phyloP scores from a whole-genome alignment of 2,113 vertebrate species.

The Cygnus buccinator region DNA sequence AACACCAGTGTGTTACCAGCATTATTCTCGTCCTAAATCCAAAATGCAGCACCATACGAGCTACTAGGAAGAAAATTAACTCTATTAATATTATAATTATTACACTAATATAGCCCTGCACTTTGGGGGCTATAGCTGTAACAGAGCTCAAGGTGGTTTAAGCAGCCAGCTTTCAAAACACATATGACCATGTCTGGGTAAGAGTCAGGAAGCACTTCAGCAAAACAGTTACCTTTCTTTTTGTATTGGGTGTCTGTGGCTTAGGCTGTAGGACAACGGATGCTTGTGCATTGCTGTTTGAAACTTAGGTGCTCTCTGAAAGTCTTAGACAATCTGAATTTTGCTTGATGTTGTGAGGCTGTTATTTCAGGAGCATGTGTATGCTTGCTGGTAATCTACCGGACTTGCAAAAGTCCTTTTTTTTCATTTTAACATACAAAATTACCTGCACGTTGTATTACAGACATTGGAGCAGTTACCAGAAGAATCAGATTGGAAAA shows the following conservation, averaged over 20 bases:
- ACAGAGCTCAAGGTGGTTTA: background rate
- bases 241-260: fast-evolving
- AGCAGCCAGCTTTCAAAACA: background rate
- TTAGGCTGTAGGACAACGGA: background rate
- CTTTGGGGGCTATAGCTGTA: background rate
- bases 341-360: background rate
- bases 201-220: background rate
- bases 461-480: background rate
- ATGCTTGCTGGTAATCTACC: background rate
- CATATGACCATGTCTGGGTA: background rate
- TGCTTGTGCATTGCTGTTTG: background rate
- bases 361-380: background rate
- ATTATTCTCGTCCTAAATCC: too few relatives aligned
- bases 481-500: background rate
- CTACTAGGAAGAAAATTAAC: too few relatives aligned
- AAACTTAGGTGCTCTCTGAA: background rate
- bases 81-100: too few relatives aligned
- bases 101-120: too few relatives aligned
- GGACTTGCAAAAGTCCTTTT: background rate
- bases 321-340: background rate
- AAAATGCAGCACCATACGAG: too few relatives aligned
- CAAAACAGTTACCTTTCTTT: background rate
- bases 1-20: too few relatives aligned
- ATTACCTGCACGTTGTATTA: background rate
- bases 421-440: background rate